phyloP scores from a whole-genome alignment of 2,113 vertebrate species.

The Raja brachyura region DNA sequence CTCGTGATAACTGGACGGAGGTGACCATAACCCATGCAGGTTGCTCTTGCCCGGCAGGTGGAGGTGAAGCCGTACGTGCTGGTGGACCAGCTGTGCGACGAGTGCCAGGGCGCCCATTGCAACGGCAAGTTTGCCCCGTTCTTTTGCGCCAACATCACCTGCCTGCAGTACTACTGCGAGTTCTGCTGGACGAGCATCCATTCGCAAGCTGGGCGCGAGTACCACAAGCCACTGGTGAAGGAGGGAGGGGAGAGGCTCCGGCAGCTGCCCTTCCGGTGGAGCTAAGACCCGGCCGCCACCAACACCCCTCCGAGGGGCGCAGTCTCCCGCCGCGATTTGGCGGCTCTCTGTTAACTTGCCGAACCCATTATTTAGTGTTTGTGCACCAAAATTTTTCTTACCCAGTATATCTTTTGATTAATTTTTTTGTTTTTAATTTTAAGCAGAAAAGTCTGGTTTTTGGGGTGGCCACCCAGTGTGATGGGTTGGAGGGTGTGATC shows the following conservation, averaged over 20 bases:
- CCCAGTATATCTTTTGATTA: constrained; percentile 21
- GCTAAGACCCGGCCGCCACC: neutral
- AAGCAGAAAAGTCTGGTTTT: neutral
- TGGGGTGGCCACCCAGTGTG: neutral
- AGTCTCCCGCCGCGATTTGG: neutral
- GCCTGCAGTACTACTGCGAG: constrained; percentile 40
- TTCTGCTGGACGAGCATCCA: constrained; percentile 40
- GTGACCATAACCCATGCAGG: too few relatives aligned
- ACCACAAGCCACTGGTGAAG: constrained; percentile 40
- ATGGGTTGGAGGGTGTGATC: neutral
- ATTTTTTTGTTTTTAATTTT: neutral
- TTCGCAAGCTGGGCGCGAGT: constrained; percentile 36
- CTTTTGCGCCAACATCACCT: constrained; percentile 40
- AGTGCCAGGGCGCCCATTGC: constrained; percentile 28
- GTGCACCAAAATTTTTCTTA: constrained; percentile 6
- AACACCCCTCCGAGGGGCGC: neutral
- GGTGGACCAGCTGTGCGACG: constrained; percentile 39
- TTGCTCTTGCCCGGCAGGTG: constrained; percentile 13
- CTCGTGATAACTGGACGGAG: too few relatives aligned
- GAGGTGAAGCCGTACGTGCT: constrained; percentile 40
- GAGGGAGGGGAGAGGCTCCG: constrained; percentile 36
- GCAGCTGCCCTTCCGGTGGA: constrained; percentile 36
- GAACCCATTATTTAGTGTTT: constrained; percentile 22
- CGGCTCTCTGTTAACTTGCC: neutral
- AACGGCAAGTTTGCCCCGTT: constrained; percentile 39